These are phyloP conservation scores for Phyllopteryx taeniolatus DNA, from an alignment of 2,113 vertebrate genomes.

Conservation along the genomic window DNA sequence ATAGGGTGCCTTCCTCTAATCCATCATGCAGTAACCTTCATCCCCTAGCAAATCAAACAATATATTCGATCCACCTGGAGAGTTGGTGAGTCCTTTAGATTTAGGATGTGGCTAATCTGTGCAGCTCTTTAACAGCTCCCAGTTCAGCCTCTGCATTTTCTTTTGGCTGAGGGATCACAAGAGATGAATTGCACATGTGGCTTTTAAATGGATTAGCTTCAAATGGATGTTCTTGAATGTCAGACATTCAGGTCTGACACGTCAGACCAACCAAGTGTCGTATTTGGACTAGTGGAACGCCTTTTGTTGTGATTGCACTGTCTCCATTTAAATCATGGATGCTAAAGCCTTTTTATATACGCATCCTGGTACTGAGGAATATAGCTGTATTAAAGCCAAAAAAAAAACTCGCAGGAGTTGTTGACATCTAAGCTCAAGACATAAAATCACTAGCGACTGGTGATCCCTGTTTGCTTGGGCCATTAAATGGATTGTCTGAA, in stretches of 20 bases:
- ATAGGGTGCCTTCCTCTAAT: conserved; percentile 44
- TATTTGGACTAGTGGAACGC: background rate
- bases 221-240: background rate
- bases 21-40: conserved; percentile 32
- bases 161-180: background rate
- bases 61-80: conserved; percentile 26
- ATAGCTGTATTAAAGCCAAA: background rate
- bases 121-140: conserved; percentile 18
- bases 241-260: background rate
- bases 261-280: background rate
- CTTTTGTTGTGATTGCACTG: background rate
- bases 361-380: background rate
- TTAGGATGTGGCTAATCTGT: conserved; percentile 51
- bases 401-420: background rate
- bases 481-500: background rate
- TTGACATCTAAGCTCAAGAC: background rate
- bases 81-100: conserved; percentile 52
- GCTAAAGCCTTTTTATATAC: background rate
- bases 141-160: conserved; percentile 2
- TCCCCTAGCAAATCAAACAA: conserved; percentile 42
- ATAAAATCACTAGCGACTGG: background rate
- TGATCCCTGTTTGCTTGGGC: background rate
- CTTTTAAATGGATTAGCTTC: background rate
- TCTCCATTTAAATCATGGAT: background rate
- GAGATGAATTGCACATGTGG: background rate